These are phyloP conservation scores for Pelecanus crispus DNA, from an alignment of 2,113 vertebrate genomes.

Conservation along the genomic window DNA sequence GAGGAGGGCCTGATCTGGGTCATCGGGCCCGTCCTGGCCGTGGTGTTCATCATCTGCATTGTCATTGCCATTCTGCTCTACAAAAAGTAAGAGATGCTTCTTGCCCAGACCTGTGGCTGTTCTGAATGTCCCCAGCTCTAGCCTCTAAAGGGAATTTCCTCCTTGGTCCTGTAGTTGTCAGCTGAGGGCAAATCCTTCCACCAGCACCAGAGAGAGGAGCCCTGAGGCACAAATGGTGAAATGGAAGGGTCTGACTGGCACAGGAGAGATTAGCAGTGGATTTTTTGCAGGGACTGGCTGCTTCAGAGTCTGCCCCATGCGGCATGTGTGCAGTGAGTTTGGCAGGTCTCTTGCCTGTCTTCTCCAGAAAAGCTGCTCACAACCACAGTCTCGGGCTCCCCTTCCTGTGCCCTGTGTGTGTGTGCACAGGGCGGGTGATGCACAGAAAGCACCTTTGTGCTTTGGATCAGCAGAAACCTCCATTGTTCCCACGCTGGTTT, in stretches of 20 bases:
- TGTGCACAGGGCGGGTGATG: too few relatives aligned
- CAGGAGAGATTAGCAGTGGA: neutral
- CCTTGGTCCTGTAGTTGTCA: neutral
- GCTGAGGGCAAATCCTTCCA: neutral
- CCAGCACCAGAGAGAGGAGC: neutral
- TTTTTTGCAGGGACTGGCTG: neutral
- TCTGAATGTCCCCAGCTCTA: neutral
- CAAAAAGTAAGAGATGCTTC: slow-evolving; percentile 88
- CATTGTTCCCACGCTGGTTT: neutral
- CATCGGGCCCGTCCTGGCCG: slow-evolving; percentile 92
- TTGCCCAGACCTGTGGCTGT: neutral
- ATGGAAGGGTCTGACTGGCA: neutral
- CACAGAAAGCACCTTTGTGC: neutral
- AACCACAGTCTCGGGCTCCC: neutral
- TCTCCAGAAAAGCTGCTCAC: neutral
- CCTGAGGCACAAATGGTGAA: neutral
- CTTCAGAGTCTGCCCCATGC: neutral
- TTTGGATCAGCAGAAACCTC: neutral
- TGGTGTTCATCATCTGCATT: slow-evolving; percentile 98
- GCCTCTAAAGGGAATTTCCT: neutral
- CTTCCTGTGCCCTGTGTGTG: neutral
- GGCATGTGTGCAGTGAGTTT: neutral
- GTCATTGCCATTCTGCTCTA: slow-evolving; percentile 97
- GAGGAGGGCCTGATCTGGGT: slow-evolving; percentile 99
- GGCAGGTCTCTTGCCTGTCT: neutral